Conservation (phyloP, 2,888 invertebrate genomes). For the Pterobdella sp. region DNA sequence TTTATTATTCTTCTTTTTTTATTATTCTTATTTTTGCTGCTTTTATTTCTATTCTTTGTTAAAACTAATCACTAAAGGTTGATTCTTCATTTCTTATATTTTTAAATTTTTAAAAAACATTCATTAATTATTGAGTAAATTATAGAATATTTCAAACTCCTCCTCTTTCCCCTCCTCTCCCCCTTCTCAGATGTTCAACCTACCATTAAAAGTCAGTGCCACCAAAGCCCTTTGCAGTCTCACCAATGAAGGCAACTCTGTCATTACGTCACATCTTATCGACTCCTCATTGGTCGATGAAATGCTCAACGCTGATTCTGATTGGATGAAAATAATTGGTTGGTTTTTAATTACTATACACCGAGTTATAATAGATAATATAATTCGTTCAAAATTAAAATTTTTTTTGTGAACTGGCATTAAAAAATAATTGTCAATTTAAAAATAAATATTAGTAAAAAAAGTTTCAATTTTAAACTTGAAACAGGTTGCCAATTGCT, state of each 20-base stretch:
- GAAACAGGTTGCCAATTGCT: not conserved
- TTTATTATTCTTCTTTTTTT: not conserved
- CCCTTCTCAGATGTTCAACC: not conserved
- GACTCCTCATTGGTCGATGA: slow-evolving; percentile 10
- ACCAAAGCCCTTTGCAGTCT: not conserved
- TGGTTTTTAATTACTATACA: too few relatives aligned
- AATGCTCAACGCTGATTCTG: not conserved
- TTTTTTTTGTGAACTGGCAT: too few relatives aligned
- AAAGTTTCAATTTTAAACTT: not conserved
- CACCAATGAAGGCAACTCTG: slow-evolving; percentile 5
- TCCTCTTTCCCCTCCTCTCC: too few relatives aligned
- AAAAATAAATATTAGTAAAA: too few relatives aligned
- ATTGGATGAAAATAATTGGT: not conserved
- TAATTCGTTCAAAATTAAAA: too few relatives aligned
- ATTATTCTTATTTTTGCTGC: not conserved
- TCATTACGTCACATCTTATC: not conserved
- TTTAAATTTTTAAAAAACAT: not conserved
- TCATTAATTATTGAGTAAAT: too few relatives aligned
- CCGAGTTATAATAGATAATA: too few relatives aligned
- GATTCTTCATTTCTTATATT: too few relatives aligned
- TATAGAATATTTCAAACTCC: too few relatives aligned
- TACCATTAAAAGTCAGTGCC: not conserved
- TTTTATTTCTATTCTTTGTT: not conserved
- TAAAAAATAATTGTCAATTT: too few relatives aligned
- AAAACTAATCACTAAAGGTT: too few relatives aligned